Percentiles rank a stretch among this genome's conserved stretches.
phyloP scores from a whole-genome alignment of 2,113 vertebrate genomes.

The Orycteropus afer region DNA sequence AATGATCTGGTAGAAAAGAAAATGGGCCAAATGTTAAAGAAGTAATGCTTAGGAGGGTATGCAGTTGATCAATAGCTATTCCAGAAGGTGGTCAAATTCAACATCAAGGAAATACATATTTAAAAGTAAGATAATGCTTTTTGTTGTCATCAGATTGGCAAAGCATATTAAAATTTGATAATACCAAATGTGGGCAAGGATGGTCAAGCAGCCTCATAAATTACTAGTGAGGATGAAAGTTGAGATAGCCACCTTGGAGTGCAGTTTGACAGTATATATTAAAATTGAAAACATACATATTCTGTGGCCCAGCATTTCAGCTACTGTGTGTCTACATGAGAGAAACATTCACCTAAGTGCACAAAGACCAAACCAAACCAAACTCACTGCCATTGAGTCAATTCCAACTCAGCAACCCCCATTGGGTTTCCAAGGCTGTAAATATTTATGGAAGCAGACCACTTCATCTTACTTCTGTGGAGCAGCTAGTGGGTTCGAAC shows the following conservation, averaged over 20 bases:
- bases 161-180: background rate
- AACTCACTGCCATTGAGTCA: no score
- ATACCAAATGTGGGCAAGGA: background rate
- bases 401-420: no score
- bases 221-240: background rate
- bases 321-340: background rate
- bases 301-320: background rate
- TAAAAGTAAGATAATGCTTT: background rate
- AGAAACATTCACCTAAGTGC: conserved; percentile 2
- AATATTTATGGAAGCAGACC: no score
- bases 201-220: background rate
- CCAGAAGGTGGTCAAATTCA: background rate
- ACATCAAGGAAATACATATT: conserved; percentile 14
- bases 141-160: background rate
- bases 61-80: background rate
- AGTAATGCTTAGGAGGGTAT: background rate
- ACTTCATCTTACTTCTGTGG: no score
- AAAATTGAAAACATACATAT: background rate
- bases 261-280: background rate
- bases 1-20: background rate
- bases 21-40: background rate
- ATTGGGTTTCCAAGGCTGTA: no score
- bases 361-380: no score
- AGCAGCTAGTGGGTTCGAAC: no score
- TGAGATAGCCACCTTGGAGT: background rate